Conservation (phyloP, 2,888 invertebrate genomes). For the Parnassius smintheus region DNA sequence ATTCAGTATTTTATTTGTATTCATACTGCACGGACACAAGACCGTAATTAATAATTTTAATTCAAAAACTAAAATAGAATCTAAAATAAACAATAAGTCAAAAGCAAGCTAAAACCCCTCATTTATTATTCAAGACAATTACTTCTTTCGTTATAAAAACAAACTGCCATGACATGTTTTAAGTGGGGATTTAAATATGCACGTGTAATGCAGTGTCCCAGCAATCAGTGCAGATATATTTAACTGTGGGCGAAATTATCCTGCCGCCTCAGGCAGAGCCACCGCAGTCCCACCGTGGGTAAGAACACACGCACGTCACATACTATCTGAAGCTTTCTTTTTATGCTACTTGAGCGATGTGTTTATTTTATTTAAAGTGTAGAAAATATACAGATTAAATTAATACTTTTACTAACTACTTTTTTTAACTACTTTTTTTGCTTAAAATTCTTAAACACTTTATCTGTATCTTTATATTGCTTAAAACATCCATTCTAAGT, state of each 20-base stretch:
- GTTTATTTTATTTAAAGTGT: constrained; percentile 3
- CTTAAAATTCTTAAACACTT: background rate
- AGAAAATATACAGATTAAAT: background rate
- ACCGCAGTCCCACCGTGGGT: constrained; percentile 34
- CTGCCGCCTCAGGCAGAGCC: constrained; percentile 49
- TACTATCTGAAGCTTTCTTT: constrained; percentile 2
- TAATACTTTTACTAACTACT: too few species aligned
- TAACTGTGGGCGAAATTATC: constrained; percentile 62
- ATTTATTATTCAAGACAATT: too few species aligned
- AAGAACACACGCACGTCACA: constrained; percentile 31
- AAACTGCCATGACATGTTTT: constrained; percentile 40
- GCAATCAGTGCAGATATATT: constrained; percentile 73
- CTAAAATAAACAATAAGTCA: too few species aligned
- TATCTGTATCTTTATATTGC: background rate
- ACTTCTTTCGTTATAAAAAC: constrained; percentile 23
- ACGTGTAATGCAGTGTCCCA: constrained; percentile 53
- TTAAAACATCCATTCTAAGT: too few species aligned
- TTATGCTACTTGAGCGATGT: constrained; percentile 41
- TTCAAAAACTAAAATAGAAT: too few species aligned
- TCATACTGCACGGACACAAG: too few species aligned
- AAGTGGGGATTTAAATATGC: constrained; percentile 60
- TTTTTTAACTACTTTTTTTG: too few species aligned
- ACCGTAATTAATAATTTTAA: too few species aligned
- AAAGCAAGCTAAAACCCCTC: too few species aligned
- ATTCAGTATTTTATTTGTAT: too few species aligned